A percentile compares a stretch with the other conserved stretches of the same genome.
Evolutionary conservation across 2,888 invertebrate genomes (phyloP).

Genomic region (Dryobota labecula): DNA sequence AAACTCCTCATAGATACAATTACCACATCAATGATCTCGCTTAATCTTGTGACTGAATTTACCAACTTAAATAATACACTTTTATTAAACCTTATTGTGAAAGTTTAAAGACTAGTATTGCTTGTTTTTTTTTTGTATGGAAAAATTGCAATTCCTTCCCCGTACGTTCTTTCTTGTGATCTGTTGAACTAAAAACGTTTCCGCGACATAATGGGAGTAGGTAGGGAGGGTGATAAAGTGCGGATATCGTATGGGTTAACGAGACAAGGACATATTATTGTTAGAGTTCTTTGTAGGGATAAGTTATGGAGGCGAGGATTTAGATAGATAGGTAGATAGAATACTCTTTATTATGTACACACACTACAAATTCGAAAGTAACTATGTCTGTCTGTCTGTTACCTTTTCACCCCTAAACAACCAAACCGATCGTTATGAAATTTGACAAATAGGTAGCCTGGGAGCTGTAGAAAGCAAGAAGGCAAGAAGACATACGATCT

Average conservation of each 20-base stretch:
- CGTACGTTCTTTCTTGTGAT: slow-evolving; percentile 73
- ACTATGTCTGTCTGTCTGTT: no score
- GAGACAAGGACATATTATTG: slow-evolving; percentile 68
- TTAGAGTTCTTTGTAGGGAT: slow-evolving; percentile 43
- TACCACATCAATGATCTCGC: slow-evolving; percentile 64
- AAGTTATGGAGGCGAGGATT: slow-evolving; percentile 15
- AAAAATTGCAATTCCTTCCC: slow-evolving; percentile 64
- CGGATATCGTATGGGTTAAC: slow-evolving; percentile 67
- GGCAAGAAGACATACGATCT: not conserved
- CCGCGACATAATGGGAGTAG: slow-evolving; percentile 69
- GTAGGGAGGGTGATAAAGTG: slow-evolving; percentile 66
- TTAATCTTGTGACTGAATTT: slow-evolving; percentile 50
- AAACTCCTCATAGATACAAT: slow-evolving; percentile 65
- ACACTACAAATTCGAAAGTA: no score
- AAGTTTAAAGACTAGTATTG: not conserved
- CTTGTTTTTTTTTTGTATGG: not conserved
- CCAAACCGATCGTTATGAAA: not conserved
- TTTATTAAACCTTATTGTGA: slow-evolving; percentile 6
- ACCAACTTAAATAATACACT: slow-evolving; percentile 29
- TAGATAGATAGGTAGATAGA: no score
- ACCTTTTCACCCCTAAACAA: not conserved
- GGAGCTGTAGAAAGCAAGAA: not conserved
- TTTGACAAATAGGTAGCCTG: not conserved
- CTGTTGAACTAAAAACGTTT: slow-evolving; percentile 73
- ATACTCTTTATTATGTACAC: no score